These are phyloP conservation scores for Lepidochitona cinerea DNA, from an alignment of 2,888 invertebrate species.

Conservation along the genomic window DNA sequence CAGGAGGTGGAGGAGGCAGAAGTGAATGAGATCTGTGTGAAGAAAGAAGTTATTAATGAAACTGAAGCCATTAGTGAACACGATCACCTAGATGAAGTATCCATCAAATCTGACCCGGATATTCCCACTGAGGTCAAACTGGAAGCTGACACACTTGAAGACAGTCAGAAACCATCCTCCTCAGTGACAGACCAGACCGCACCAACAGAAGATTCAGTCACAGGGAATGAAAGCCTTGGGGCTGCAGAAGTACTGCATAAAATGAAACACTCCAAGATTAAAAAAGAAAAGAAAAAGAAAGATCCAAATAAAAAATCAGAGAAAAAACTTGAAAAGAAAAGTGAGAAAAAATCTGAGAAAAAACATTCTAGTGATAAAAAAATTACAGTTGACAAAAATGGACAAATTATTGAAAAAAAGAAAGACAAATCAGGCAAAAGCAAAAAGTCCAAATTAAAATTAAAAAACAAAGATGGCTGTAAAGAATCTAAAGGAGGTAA, in stretches of 20 bases:
- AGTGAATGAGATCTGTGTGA: conserved; percentile 16
- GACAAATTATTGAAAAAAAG: background rate
- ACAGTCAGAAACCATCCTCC: background rate
- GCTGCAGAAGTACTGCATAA: background rate
- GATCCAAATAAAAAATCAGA: background rate
- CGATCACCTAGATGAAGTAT: background rate
- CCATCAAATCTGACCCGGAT: background rate
- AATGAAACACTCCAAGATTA: background rate
- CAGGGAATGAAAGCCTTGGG: background rate
- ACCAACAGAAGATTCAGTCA: background rate
- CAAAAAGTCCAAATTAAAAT: background rate
- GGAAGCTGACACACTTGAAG: background rate
- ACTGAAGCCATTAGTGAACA: background rate
- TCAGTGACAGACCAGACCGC: no score
- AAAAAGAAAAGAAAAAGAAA: conserved; percentile 7
- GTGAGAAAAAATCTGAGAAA: background rate
- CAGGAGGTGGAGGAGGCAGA: conserved; percentile 31
- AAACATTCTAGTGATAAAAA: background rate
- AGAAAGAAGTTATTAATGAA: background rate
- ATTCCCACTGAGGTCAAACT: background rate
- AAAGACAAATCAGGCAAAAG: background rate
- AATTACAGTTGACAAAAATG: background rate
- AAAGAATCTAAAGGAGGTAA: background rate
- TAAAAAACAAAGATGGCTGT: background rate
- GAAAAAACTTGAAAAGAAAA: background rate